A percentile compares a stretch with the other conserved stretches of the same genome.
Evolutionary conservation across 2,797 vertebrate species (phyloP).

Genomic region (Aulostomus chinensis): DNA sequence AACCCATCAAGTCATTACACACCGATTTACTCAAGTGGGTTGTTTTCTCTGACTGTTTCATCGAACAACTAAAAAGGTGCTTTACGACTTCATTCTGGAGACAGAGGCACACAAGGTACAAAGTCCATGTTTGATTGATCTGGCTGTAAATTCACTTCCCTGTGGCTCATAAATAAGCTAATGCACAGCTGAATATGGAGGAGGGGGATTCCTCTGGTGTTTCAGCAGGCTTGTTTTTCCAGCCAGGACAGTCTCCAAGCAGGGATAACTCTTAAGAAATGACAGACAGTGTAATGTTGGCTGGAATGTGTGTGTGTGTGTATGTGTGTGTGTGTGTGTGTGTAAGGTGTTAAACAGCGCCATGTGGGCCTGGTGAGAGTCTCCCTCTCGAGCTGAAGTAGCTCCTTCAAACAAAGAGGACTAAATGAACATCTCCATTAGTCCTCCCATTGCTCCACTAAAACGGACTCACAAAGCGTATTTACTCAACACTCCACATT

Average conservation of each 20-base stretch:
- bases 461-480: constrained; percentile 58
- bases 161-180: constrained; percentile 78
- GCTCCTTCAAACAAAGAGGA: constrained; percentile 90
- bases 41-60: constrained; percentile 68
- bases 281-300: constrained; percentile 70
- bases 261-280: constrained; percentile 77
- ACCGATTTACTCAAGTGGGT: constrained; percentile 62
- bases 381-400: constrained; percentile 81
- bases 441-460: constrained; percentile 82
- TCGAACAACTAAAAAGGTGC: constrained; percentile 71
- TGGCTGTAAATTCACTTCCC: constrained; percentile 75
- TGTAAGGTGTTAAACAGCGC: constrained; percentile 74
- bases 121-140: constrained; percentile 75
- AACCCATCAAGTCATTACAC: constrained; percentile 60
- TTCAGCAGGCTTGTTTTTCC: constrained; percentile 72
- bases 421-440: constrained; percentile 89
- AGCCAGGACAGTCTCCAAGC: constrained; percentile 70
- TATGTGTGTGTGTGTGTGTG: constrained; percentile 49
- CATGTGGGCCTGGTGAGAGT: constrained; percentile 74
- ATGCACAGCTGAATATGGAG: constrained; percentile 77
- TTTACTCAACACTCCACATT: constrained; percentile 49
- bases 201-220: constrained; percentile 71
- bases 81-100: constrained; percentile 70
- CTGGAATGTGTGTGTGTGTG: constrained; percentile 62
- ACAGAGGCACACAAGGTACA: constrained; percentile 61